Conservation (phyloP, 2,797 vertebrate genomes). For the Catamblyrhynchus diadema region DNA sequence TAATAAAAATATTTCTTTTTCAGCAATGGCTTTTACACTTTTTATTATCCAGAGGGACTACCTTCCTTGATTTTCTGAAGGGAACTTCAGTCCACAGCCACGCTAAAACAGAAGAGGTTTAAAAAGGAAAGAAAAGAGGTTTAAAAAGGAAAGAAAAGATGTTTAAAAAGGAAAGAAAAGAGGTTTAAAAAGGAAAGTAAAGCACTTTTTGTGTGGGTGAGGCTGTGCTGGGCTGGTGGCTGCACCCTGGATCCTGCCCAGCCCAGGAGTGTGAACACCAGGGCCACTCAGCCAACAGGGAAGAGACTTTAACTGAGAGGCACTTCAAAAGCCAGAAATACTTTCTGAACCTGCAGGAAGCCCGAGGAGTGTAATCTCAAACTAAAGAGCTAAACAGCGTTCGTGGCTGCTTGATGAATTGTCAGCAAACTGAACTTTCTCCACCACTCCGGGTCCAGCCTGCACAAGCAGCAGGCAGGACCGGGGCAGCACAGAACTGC, state of each 20-base stretch:
- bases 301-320: not conserved
- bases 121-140: not conserved
- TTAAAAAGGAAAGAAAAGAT: not conserved
- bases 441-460: not conserved
- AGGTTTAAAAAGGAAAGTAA: not conserved
- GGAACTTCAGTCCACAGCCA: not conserved
- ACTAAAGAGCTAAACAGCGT: not conserved
- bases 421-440: not conserved
- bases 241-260: not conserved
- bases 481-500: accelerated
- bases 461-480: not conserved
- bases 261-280: not conserved
- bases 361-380: not conserved
- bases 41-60: not conserved
- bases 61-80: not conserved
- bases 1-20: not conserved
- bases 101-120: not conserved
- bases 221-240: conserved; percentile 12
- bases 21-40: not conserved
- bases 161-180: no score
- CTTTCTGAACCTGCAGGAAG: not conserved
- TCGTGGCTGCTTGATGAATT: not conserved
- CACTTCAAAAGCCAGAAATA: conserved; percentile 19
- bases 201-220: not conserved
- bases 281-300: not conserved